phyloP scores from a whole-genome alignment of 2,113 vertebrate genomes.

The Notechis scutatus region DNA sequence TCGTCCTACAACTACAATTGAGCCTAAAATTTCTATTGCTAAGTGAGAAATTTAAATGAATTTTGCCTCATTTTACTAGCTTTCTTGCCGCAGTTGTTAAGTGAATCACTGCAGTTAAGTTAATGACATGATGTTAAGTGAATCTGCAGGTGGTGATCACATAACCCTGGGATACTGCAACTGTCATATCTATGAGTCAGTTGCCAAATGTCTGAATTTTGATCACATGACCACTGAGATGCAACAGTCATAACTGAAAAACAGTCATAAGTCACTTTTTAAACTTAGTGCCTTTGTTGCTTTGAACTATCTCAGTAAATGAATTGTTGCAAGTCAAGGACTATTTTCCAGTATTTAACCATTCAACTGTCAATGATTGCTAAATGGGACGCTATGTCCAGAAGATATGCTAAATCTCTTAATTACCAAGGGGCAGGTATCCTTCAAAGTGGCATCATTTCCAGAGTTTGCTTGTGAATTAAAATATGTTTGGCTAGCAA shows the following conservation, averaged over 20 bases:
- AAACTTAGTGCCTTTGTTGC: not conserved
- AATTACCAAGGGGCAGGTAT: not conserved
- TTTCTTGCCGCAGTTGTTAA: not conserved
- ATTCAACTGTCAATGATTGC: not conserved
- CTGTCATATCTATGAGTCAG: not conserved
- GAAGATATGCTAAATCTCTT: not conserved
- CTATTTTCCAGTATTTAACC: not conserved
- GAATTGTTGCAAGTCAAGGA: not conserved
- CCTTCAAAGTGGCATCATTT: not conserved
- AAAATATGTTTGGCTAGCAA: not conserved
- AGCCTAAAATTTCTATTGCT: not conserved
- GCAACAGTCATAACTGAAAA: not conserved
- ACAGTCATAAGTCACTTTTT: not conserved
- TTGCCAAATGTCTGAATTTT: not conserved
- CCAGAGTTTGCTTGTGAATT: not conserved
- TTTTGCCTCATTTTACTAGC: not conserved
- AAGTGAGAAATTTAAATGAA: not conserved
- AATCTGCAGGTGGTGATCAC: not conserved
- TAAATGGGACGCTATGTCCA: not conserved
- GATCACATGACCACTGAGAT: not conserved
- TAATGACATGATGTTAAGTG: not conserved
- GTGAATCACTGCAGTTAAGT: not conserved
- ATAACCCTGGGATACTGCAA: not conserved
- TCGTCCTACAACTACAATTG: not conserved
- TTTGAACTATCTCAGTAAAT: not conserved